These are phyloP conservation scores for Apostichopus parvimensis DNA, from an alignment of 35 echinoderm and acorn worm genomes.

Conservation along the genomic window DNA sequence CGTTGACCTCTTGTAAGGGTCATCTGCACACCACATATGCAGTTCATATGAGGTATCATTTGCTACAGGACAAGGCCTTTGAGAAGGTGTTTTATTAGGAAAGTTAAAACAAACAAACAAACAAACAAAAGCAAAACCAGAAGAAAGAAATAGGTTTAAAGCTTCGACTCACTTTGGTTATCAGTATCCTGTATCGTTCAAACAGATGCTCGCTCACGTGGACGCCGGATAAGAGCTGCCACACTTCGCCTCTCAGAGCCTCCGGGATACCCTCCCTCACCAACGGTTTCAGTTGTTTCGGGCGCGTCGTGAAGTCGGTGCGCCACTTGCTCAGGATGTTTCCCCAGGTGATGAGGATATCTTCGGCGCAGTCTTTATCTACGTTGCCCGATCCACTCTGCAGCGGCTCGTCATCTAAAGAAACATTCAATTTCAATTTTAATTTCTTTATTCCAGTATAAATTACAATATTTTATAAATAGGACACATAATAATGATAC, in stretches of 20 bases:
- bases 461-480: too few species aligned
- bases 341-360: conserved; percentile 83
- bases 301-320: conserved; percentile 61
- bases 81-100: too few species aligned
- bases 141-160: too few species aligned
- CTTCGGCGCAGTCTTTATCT: conserved; percentile 91
- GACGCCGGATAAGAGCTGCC: conserved; percentile 91
- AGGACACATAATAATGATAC: too few species aligned
- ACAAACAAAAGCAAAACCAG: too few species aligned
- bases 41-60: too few species aligned
- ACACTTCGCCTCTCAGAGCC: conserved; percentile 90
- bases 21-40: too few species aligned
- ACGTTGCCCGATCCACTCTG: conserved; percentile 93
- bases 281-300: conserved; percentile 81
- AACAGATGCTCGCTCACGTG: conserved; percentile 80
- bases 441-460: too few species aligned
- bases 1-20: too few species aligned
- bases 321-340: conserved; percentile 86
- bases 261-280: conserved; percentile 92
- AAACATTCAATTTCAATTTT: neutral
- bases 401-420: conserved; percentile 86
- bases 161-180: conserved; percentile 78
- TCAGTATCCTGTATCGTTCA: conserved; percentile 83
- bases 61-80: too few species aligned
- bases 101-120: too few species aligned